These are phyloP conservation scores for Chloropsis cyanopogon DNA, from an alignment of 2,113 vertebrate genomes.

Conservation along the genomic window DNA sequence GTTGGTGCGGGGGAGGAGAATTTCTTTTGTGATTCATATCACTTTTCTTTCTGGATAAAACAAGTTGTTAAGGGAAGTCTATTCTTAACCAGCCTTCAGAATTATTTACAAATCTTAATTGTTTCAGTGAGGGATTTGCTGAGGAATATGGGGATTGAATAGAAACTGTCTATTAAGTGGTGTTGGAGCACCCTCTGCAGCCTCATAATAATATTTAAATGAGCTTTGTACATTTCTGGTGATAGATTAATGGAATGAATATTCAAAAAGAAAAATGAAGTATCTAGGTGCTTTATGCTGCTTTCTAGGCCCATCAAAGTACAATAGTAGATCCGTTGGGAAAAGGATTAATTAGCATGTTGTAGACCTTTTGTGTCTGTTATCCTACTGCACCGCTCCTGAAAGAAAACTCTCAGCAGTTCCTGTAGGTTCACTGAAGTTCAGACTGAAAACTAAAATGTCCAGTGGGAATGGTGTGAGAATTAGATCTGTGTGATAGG, in stretches of 20 bases:
- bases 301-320: not conserved
- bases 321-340: not conserved
- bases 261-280: not conserved
- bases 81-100: not conserved
- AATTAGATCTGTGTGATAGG: not conserved
- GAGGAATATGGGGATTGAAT: not conserved
- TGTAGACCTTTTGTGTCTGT: not conserved
- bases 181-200: slow-evolving; percentile 54
- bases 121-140: not conserved
- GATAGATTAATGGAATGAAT: not conserved
- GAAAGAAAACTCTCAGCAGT: not conserved
- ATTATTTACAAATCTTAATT: not conserved
- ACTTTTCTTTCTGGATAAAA: not conserved
- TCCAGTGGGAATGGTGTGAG: not conserved
- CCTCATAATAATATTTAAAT: slow-evolving; percentile 48
- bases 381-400: not conserved
- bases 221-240: not conserved
- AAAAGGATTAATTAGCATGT: not conserved
- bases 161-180: not conserved
- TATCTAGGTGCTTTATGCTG: not conserved
- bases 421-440: not conserved
- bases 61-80: not conserved
- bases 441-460: not conserved
- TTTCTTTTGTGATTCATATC: not conserved
- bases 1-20: not conserved